Base-by-base conservation (phyloP, 2,888 invertebrate genomes). In the Andricus curvator region DNA sequence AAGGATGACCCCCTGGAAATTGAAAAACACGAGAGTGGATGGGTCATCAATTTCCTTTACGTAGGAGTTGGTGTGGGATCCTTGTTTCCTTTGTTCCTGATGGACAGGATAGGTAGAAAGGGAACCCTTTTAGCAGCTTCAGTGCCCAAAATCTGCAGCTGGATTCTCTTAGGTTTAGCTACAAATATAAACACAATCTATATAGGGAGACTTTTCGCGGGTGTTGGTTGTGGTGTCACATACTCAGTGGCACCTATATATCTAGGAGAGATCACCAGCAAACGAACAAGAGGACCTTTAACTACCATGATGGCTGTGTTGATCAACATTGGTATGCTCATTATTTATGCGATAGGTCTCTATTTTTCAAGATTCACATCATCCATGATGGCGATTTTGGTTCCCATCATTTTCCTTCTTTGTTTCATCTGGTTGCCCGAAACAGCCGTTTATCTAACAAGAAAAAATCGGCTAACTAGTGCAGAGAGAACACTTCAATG, bases 221-320 rank as follows among this genome's bases (percentile, higher is more conserved):
- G 92, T 5, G 66, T 92, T 9, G 91, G 92, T 2, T 91, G 91
- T 37, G 92, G 92, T 6, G 89, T 92, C 2, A 91, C 92, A 4
- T 91, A 91, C 77, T 86, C 91, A 22, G 92, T 92, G 6, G 88
- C 90, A 80, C 92, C 92, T 1, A 91, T 92, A 88, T 92, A 92
- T 79, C 85, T 92, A 9, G 92, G 91, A 4, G 92, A 92, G 81
- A 88, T 92, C 44, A 91, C 89, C 80, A 91, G 88, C 67, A 92
- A 92, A 81, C 86, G 88, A 78, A 90, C 91, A 0, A 85, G 92
- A 17, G 92, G 92, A 25, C 89, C 91, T 0, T 81, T 92, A 66
- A 89, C 91, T 60, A 88, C 90, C 25, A 82, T 89, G 44, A 86
- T 89, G 80, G 89, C 92, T 4, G 90, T 91, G 4, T 85, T 91